phyloP scores from a whole-genome alignment of 2,113 vertebrate species.

The Eonycteris spelaea region DNA sequence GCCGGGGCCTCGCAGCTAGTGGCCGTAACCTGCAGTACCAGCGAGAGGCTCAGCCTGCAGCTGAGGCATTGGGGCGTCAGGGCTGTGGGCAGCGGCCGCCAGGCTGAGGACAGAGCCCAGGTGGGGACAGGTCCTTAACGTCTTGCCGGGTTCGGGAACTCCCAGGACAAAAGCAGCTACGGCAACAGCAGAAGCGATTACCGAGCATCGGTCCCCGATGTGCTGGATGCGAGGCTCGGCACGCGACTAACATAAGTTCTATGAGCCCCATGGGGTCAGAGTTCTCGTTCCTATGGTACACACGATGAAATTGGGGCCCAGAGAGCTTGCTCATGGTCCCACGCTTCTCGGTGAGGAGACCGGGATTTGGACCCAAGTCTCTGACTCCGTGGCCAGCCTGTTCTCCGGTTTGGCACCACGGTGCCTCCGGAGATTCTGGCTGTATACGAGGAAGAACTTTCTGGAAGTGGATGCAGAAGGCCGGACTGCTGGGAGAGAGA shows the following conservation, averaged over 20 bases:
- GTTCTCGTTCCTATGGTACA: background rate
- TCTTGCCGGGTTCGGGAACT: background rate
- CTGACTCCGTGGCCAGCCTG: too few species aligned
- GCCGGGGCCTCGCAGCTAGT: conserved; percentile 61
- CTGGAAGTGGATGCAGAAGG: background rate
- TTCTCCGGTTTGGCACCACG: background rate
- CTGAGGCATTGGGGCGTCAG: background rate
- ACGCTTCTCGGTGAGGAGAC: background rate
- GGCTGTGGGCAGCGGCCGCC: background rate
- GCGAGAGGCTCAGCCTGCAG: background rate
- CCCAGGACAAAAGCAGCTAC: background rate
- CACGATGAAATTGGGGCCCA: background rate
- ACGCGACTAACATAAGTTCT: too few species aligned
- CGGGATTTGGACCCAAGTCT: background rate
- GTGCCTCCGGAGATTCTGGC: background rate
- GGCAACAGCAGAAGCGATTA: background rate
- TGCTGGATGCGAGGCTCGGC: background rate
- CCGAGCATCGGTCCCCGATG: fast-evolving
- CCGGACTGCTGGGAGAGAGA: background rate
- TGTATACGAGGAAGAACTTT: background rate
- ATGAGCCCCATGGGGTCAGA: too few species aligned
- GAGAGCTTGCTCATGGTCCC: background rate
- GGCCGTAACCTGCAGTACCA: conserved; percentile 64
- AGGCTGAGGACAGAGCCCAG: background rate
- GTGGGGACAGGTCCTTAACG: fast-evolving